phyloP scores from a whole-genome alignment of 2,113 vertebrate species.

The Theropithecus gelada region DNA sequence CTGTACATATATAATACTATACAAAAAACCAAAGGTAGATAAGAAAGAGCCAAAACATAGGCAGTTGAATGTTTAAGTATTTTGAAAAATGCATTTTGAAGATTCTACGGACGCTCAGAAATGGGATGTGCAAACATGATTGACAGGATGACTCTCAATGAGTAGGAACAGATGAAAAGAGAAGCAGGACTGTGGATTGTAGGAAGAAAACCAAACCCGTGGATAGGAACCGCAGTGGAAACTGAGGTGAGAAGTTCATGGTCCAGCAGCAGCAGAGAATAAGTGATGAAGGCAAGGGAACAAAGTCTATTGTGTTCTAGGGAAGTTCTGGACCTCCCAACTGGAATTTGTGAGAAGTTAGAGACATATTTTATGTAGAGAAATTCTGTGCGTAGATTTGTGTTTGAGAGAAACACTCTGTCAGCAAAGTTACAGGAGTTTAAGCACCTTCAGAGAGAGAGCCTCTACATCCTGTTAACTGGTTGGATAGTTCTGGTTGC shows the following conservation, averaged over 20 bases:
- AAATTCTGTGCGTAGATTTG: background rate
- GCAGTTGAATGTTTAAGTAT: background rate
- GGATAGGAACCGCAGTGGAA: background rate
- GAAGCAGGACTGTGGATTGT: background rate
- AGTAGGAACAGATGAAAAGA: background rate
- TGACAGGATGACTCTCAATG: background rate
- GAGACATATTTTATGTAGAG: background rate
- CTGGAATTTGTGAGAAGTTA: background rate
- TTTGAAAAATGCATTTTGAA: background rate
- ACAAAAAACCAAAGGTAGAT: background rate
- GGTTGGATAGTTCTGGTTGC: background rate
- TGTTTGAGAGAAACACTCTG: background rate
- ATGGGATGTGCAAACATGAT: no score
- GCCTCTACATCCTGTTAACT: background rate
- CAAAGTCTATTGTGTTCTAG: background rate
- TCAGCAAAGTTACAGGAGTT: background rate
- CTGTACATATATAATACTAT: background rate
- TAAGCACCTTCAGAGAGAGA: background rate
- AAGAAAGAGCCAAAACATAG: background rate
- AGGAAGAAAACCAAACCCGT: background rate
- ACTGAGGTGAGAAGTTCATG: rapidly evolving
- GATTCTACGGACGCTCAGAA: background rate
- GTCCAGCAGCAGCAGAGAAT: background rate
- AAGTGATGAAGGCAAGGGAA: rapidly evolving
- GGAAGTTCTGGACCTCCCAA: background rate